Percentiles rank a stretch among this genome's conserved stretches.
Evolutionary conservation across 2,888 invertebrate genomes (phyloP).

Genomic region (Stegophylla sp.): DNA sequence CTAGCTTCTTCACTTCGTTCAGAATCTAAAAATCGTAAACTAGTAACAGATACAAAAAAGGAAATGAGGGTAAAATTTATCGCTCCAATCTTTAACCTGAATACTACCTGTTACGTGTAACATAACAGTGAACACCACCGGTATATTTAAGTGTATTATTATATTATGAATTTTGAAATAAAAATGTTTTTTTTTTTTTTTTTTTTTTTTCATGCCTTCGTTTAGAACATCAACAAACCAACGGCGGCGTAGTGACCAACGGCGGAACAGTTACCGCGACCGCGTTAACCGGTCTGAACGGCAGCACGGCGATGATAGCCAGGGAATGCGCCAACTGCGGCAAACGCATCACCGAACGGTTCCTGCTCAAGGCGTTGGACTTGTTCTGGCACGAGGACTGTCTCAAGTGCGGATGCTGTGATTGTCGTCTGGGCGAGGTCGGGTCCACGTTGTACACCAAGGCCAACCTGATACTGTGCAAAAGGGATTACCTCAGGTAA

Average conservation of each 20-base stretch:
- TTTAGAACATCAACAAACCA: slow-evolving; percentile 52
- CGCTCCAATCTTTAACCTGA: too few species aligned
- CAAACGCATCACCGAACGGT: slow-evolving; percentile 83
- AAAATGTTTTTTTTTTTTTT: not conserved
- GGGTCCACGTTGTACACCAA: slow-evolving; percentile 94
- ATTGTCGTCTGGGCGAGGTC: slow-evolving; percentile 94
- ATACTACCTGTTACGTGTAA: too few species aligned
- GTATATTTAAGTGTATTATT: too few species aligned
- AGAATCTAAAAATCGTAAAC: too few species aligned
- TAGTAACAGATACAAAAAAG: too few species aligned
- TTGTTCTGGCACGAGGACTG: slow-evolving; percentile 98
- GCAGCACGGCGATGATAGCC: slow-evolving; percentile 61
- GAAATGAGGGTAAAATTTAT: too few species aligned
- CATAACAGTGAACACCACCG: too few species aligned
- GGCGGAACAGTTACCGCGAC: slow-evolving; percentile 47
- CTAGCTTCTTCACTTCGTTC: too few species aligned
- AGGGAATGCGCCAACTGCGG: slow-evolving; percentile 84
- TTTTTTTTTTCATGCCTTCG: too few species aligned
- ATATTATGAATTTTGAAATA: too few species aligned
- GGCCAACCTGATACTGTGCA: slow-evolving; percentile 93
- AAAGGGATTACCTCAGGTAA: slow-evolving; percentile 92
- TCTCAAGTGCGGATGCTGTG: slow-evolving; percentile 95
- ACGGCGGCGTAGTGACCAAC: slow-evolving; percentile 50
- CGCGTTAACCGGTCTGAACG: slow-evolving; percentile 47
- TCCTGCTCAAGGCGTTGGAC: slow-evolving; percentile 88